Evolutionary conservation across 2,797 vertebrate genomes (phyloP).

Genomic region (Poecile montanus): DNA sequence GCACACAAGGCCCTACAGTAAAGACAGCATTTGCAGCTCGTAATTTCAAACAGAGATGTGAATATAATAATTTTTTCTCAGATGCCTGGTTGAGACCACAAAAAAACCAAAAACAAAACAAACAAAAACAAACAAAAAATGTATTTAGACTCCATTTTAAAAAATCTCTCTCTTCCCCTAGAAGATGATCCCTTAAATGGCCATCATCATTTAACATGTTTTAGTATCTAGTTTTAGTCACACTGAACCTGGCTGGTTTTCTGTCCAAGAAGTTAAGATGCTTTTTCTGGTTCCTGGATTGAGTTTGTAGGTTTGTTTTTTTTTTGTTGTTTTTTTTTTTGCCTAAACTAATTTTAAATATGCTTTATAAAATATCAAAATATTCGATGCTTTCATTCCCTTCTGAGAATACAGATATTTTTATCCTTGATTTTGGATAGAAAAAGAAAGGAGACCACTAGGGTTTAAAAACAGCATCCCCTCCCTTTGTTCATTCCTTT

Average conservation of each 20-base stretch:
- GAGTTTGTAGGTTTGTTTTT: not conserved
- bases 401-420: conserved; percentile 3
- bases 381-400: not conserved
- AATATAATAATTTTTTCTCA: not conserved
- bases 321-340: not conserved
- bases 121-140: not conserved
- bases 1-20: not conserved
- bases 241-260: not conserved
- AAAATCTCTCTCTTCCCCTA: not conserved
- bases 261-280: not conserved
- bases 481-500: not conserved
- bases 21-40: not conserved
- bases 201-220: not conserved
- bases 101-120: not conserved
- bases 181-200: not conserved
- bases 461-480: not conserved
- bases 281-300: not conserved
- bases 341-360: not conserved
- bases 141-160: not conserved
- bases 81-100: not conserved
- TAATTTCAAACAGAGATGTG: not conserved
- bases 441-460: not conserved
- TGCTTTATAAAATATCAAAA: conserved; percentile 5
- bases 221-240: not conserved
- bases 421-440: not conserved